phyloP scores from a whole-genome alignment of 2,113 vertebrate species.

The Mustelus asterias region DNA sequence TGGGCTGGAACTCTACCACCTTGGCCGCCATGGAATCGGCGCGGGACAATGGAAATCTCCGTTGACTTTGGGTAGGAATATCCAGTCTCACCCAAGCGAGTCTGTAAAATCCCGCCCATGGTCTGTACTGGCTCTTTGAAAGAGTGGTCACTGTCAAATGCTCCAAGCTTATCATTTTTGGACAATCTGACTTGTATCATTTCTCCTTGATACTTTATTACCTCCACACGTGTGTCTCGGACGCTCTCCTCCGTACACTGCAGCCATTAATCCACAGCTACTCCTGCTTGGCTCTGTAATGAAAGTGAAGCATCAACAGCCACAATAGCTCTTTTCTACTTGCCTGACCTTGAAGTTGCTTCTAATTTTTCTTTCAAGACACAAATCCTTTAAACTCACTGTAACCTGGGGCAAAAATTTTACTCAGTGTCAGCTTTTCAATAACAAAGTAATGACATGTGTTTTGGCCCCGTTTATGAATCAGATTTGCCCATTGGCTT shows the following conservation, averaged over 20 bases:
- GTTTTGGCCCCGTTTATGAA: conserved; percentile 92
- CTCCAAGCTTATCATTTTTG: neutral
- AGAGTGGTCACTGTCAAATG: neutral
- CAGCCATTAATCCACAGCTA: conserved; percentile 77
- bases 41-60: too few relatives aligned
- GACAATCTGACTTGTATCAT: neutral
- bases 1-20: too few relatives aligned
- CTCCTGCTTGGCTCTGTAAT: conserved; percentile 82
- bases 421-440: conserved; percentile 95
- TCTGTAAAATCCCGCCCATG: too few relatives aligned
- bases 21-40: too few relatives aligned
- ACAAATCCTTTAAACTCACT: conserved; percentile 98
- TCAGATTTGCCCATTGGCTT: conserved; percentile 80
- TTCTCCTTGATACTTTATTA: conserved; percentile 59
- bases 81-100: too few relatives aligned
- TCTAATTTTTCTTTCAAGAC: conserved; percentile 97
- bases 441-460: conserved; percentile 87
- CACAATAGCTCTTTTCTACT: conserved; percentile 87
- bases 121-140: neutral
- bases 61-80: too few relatives aligned
- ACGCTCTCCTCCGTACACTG: conserved; percentile 65
- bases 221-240: conserved; percentile 60
- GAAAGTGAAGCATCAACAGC: conserved; percentile 74
- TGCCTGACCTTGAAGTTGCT: conserved; percentile 84
- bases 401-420: conserved; percentile 93